Conservation (phyloP, 2,888 invertebrate species). For the Cryptus armator region DNA sequence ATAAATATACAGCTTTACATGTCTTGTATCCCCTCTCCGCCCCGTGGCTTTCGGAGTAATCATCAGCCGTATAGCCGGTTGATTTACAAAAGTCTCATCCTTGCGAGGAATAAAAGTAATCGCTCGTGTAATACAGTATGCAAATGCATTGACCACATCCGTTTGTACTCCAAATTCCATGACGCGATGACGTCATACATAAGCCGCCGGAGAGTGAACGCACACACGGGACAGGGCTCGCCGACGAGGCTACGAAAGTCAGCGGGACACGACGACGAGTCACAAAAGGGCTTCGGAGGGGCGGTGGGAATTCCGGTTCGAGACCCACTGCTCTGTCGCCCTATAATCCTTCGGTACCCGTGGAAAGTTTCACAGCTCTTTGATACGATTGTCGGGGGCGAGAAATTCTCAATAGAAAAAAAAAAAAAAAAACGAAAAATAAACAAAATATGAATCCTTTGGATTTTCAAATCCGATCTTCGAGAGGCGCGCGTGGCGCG, state of each 20-base stretch:
- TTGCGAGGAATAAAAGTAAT: background rate
- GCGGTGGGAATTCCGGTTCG: slow-evolving; percentile 65
- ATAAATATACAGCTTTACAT: slow-evolving; percentile 24
- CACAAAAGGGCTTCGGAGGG: slow-evolving; percentile 60
- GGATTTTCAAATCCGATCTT: slow-evolving; percentile 29
- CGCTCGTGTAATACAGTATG: slow-evolving; percentile 4
- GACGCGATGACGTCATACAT: slow-evolving; percentile 55
- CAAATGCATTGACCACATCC: slow-evolving; percentile 30
- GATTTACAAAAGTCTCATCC: slow-evolving; percentile 9
- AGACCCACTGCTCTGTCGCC: slow-evolving; percentile 11
- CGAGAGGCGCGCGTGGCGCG: background rate
- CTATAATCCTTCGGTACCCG: slow-evolving; percentile 51
- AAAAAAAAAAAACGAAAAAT: slow-evolving; percentile 48
- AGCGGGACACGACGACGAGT: slow-evolving; percentile 37
- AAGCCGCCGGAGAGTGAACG: slow-evolving; percentile 47
- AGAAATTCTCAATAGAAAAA: slow-evolving; percentile 15
- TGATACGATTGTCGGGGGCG: slow-evolving; percentile 46
- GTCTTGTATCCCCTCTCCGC: background rate
- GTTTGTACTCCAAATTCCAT: slow-evolving; percentile 50
- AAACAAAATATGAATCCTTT: background rate
- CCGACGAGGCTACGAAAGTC: slow-evolving; percentile 11
- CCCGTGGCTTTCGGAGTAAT: background rate
- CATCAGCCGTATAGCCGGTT: background rate
- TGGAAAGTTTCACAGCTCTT: slow-evolving; percentile 50
- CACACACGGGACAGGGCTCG: slow-evolving; percentile 14